These are phyloP conservation scores for Zaprionus capensis DNA, from an alignment of 1,140 invertebrate genomes.

Conservation along the genomic window DNA sequence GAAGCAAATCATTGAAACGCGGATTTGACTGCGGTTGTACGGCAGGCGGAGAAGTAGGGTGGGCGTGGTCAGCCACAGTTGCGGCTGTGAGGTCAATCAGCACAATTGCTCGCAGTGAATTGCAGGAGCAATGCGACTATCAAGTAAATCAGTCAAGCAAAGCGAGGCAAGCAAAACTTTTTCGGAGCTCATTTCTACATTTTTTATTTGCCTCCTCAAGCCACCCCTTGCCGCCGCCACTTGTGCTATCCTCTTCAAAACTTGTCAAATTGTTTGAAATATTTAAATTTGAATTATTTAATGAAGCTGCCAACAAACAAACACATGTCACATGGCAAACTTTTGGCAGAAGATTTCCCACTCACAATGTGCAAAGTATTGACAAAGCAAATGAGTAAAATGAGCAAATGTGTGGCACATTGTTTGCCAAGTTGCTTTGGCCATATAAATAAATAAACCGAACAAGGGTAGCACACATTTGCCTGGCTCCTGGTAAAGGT, in stretches of 20 bases:
- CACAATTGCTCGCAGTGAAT: slow-evolving; percentile 57
- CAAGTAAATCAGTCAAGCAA: not conserved
- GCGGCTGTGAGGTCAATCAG: slow-evolving; percentile 72
- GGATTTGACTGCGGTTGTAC: slow-evolving; percentile 63
- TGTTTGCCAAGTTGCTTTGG: slow-evolving; percentile 64
- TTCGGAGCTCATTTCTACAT: no score
- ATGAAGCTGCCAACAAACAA: slow-evolving; percentile 31
- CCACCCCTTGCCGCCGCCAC: not conserved
- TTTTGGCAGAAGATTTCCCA: slow-evolving; percentile 66
- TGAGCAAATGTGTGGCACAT: slow-evolving; percentile 58
- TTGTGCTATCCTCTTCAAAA: slow-evolving; percentile 41
- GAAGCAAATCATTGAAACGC: slow-evolving; percentile 52
- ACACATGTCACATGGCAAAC: slow-evolving; percentile 49
- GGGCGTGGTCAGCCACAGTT: slow-evolving; percentile 46
- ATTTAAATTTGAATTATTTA: slow-evolving; percentile 63
- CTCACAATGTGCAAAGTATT: slow-evolving; percentile 64
- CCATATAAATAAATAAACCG: slow-evolving; percentile 72
- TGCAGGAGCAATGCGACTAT: not conserved
- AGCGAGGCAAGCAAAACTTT: no score
- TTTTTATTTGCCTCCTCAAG: not conserved
- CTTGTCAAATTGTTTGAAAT: slow-evolving; percentile 41
- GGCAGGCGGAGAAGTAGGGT: not conserved
- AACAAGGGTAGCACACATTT: slow-evolving; percentile 73
- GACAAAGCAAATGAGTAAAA: slow-evolving; percentile 74
- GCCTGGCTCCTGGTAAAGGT: slow-evolving; percentile 44